Evolutionary conservation across 1,140 invertebrate genomes (phyloP), one percentile per base, ranked within the genome.

Genomic region (Diabrotica undecimpunctata): DNA sequence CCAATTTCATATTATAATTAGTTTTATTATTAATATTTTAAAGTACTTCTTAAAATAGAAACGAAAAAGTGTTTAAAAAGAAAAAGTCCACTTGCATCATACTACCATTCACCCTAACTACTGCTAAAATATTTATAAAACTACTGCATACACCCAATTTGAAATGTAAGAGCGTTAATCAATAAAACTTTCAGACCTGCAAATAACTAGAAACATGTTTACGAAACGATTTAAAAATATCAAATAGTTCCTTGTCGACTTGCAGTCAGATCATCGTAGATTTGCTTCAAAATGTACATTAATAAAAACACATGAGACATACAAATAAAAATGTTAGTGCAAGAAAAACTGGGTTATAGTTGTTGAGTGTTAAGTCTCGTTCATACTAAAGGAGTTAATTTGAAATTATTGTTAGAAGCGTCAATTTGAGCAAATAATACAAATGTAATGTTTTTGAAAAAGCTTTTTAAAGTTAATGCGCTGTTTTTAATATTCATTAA

Each of bases 181-280:
- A 37, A 39, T 54, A 25, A 61, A 61, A 54, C 64, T 66, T 57
- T 66, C 67, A 69, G 67, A 69, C 67, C 67, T 69, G 67, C 38
- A 69, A 69, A 69, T 63, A 69, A 52, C 62, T 61, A n/a, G 62
- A 52, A 64, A 62, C 55, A 39, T 62, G 55, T 64, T 56, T 8
- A 10, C n/a, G 41, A 5, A 46, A 46, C 51, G 37, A 56, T 54
- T 65, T 54, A 64, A 64, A 50, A 57, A 7, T 54, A 64, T 39
- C 14, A 51, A n/a, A 12, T 36, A 64, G 36, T 62, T 68, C 64
- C 53, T 66, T 60, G 60, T 66, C 63, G 58, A 65, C 66, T 68
- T 65, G 66, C 62, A 68, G 66, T 67, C 63, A 61, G 53, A 62
- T 36, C 61, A 37, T 62, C 36, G 38, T 54, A 10, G 61, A 11